phyloP scores from a whole-genome alignment of 2,888 invertebrate genomes.

The Criorhina ranunculi region DNA sequence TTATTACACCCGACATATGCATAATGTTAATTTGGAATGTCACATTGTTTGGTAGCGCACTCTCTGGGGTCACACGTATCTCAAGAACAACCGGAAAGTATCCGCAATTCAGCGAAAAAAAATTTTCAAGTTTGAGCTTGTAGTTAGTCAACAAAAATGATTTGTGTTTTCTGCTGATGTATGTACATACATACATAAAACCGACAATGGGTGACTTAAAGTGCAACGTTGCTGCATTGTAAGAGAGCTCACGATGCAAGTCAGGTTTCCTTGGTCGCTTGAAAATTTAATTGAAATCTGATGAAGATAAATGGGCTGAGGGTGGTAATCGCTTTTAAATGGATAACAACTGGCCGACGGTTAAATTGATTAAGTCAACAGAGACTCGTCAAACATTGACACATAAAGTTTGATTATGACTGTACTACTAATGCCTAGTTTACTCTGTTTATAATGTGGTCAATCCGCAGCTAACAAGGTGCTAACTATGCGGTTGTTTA shows the following conservation, averaged over 20 bases:
- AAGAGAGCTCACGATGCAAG: background rate
- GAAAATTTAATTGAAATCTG: background rate
- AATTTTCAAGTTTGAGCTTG: background rate
- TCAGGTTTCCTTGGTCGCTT: background rate
- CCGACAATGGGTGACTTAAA: background rate
- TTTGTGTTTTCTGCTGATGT: background rate
- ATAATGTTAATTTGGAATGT: background rate
- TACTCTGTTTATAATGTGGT: slow-evolving; percentile 1
- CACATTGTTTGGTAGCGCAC: slow-evolving; percentile 10
- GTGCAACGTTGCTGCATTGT: slow-evolving; percentile 8
- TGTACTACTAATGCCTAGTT: background rate
- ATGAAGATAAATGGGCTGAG: slow-evolving; percentile 6
- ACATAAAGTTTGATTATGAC: slow-evolving; percentile 11
- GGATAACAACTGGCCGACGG: background rate
- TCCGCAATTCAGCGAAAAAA: slow-evolving; percentile 16
- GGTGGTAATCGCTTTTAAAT: background rate
- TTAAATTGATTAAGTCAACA: background rate
- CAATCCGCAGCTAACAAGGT: slow-evolving; percentile 13
- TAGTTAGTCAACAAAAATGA: background rate
- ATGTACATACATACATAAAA: too few relatives aligned
- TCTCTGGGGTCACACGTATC: slow-evolving; percentile 4
- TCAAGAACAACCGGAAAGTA: background rate
- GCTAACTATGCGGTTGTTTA: slow-evolving; percentile 8
- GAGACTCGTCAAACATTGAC: slow-evolving; percentile 24
- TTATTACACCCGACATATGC: background rate